Conservation (phyloP, 2,113 vertebrate species). For the Zosterops borbonicus region DNA sequence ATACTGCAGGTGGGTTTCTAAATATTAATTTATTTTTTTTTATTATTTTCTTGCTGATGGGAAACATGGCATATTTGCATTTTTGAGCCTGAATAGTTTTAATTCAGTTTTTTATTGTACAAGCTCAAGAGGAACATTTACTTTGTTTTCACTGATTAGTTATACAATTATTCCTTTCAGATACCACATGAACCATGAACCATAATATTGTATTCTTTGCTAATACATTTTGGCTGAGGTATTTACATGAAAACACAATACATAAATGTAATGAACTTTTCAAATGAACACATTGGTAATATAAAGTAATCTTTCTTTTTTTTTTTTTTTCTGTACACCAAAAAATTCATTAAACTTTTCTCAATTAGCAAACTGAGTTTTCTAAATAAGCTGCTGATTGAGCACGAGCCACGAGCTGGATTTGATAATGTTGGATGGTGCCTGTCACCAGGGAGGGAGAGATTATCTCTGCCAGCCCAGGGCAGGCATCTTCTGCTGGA, state of each 20-base stretch:
- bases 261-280: conserved; percentile 79
- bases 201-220: conserved; percentile 79
- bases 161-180: conserved; percentile 83
- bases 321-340: not conserved
- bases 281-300: conserved; percentile 69
- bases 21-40: conserved; percentile 69
- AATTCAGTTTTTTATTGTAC: conserved; percentile 78
- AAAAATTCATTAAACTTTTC: conserved; percentile 80
- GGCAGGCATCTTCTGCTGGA: not conserved
- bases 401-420: conserved; percentile 28
- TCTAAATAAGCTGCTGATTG: conserved; percentile 72
- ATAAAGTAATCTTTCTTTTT: conserved; percentile 61
- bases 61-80: conserved; percentile 77
- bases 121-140: conserved; percentile 80
- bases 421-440: conserved; percentile 41
- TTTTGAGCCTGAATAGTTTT: conserved; percentile 82
- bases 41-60: conserved; percentile 73
- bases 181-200: conserved; percentile 80
- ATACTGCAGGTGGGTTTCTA: not conserved
- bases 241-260: conserved; percentile 82
- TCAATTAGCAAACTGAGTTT: conserved; percentile 76
- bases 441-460: conserved; percentile 16
- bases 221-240: conserved; percentile 79
- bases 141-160: conserved; percentile 83
- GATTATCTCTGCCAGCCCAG: conserved; percentile 55